phyloP scores from a whole-genome alignment of 2,797 vertebrate species.

The Sciurus carolinensis region DNA sequence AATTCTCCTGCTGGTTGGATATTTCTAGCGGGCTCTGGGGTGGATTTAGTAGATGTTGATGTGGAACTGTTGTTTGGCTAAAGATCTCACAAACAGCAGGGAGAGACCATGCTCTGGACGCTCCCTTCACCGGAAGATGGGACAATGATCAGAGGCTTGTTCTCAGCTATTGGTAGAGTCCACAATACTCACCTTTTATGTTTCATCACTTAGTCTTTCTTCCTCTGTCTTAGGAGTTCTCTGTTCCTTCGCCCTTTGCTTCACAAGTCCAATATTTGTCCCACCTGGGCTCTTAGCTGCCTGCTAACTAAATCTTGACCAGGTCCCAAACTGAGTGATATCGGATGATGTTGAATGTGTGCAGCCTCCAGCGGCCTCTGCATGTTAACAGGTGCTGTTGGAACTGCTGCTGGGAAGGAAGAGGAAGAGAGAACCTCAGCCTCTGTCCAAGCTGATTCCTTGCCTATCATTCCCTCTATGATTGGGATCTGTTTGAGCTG shows the following conservation, averaged over 20 bases:
- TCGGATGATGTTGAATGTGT: background rate
- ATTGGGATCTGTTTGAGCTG: background rate
- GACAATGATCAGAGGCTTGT: background rate
- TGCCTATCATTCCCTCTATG: background rate
- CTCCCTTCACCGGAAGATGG: background rate
- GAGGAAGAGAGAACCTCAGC: background rate
- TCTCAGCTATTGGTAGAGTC: background rate
- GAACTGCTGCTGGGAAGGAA: background rate
- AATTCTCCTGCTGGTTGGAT: background rate
- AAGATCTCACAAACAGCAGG: background rate
- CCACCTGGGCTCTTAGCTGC: background rate
- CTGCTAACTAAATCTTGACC: background rate
- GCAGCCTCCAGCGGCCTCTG: background rate
- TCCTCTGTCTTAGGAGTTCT: background rate
- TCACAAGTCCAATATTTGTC: background rate
- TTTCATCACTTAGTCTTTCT: background rate
- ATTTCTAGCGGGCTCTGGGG: background rate
- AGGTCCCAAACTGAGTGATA: background rate
- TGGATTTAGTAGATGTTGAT: background rate
- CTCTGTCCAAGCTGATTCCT: background rate
- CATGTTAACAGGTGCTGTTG: background rate
- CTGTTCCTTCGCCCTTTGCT: constrained; percentile 15
- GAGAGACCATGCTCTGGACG: background rate
- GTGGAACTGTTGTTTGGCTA: background rate
- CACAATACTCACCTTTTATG: background rate